Evolutionary conservation across 2,888 invertebrate genomes (phyloP).

Genomic region (Leptopilina syphax): DNA sequence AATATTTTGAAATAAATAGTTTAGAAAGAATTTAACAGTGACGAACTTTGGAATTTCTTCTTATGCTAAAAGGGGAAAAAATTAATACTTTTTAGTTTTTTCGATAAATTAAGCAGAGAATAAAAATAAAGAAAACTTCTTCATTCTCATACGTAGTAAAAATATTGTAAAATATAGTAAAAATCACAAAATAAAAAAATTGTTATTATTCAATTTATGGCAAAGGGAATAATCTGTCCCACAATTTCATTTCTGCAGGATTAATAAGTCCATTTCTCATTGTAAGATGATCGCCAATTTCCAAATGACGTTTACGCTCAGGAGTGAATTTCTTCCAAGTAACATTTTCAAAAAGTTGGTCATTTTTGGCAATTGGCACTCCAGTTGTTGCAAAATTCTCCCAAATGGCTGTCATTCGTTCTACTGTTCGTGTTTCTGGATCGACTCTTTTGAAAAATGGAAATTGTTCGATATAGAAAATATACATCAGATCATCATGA

Average conservation of each 20-base stretch:
- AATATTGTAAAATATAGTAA: too few species aligned
- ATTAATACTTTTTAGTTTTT: too few species aligned
- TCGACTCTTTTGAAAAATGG: conserved; percentile 75
- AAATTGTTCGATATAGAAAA: conserved; percentile 72
- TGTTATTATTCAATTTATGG: not conserved
- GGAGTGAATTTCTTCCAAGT: conserved; percentile 74
- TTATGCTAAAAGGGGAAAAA: too few species aligned
- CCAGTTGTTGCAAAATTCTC: conserved; percentile 77
- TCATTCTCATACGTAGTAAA: too few species aligned
- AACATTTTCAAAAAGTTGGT: conserved; percentile 67
- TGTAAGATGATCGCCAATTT: conserved; percentile 49
- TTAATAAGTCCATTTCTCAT: conserved; percentile 67
- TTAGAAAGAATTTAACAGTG: too few species aligned
- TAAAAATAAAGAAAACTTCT: too few species aligned
- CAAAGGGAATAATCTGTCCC: conserved; percentile 76
- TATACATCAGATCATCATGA: conserved; percentile 79
- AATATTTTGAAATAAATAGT: too few species aligned
- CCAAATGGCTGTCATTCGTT: conserved; percentile 75
- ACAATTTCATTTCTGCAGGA: conserved; percentile 73
- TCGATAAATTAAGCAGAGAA: too few species aligned
- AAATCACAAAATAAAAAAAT: too few species aligned
- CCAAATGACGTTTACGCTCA: conserved; percentile 74
- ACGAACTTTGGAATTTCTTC: too few species aligned
- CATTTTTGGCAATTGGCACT: conserved; percentile 75
- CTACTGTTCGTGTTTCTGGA: conserved; percentile 76